Conservation (phyloP, 2,797 vertebrate genomes). For the Pogonophryne albipinna region DNA sequence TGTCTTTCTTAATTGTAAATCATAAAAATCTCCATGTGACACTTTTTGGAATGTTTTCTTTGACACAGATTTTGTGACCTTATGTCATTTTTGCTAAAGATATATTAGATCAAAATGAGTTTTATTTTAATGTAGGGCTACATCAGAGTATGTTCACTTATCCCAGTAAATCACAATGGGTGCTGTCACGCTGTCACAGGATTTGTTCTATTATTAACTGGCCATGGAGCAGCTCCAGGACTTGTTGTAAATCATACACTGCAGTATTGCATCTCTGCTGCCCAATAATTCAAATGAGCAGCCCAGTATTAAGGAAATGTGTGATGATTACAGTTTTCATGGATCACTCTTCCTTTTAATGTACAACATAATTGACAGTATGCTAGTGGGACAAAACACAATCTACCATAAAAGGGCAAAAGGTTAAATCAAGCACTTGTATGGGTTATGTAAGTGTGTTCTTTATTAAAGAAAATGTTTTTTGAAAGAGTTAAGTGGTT, state of each 20-base stretch:
- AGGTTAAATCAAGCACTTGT: background rate
- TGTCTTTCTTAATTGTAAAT: background rate
- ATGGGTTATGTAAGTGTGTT: background rate
- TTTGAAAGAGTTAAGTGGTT: background rate
- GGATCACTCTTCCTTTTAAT: background rate
- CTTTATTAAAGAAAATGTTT: background rate
- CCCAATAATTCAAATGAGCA: constrained; percentile 6
- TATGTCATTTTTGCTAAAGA: background rate
- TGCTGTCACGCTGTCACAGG: constrained; percentile 30
- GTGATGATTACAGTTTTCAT: background rate
- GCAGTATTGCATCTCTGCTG: constrained; percentile 24
- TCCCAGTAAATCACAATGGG: constrained; percentile 47
- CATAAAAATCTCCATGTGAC: background rate
- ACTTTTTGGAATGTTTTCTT: background rate
- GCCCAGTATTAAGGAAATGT: background rate
- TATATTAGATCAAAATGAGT: constrained; percentile 38
- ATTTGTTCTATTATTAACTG: constrained; percentile 61
- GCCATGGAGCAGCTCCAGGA: constrained; percentile 39
- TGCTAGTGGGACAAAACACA: too few species aligned
- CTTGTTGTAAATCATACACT: constrained; percentile 36
- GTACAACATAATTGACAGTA: background rate
- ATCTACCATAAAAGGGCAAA: too few species aligned
- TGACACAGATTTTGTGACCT: background rate
- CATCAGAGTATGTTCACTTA: constrained; percentile 18
- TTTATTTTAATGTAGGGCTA: constrained; percentile 25